Evolutionary conservation across 2,797 vertebrate genomes (phyloP).

Genomic region (Lutjanus argentimaculatus): DNA sequence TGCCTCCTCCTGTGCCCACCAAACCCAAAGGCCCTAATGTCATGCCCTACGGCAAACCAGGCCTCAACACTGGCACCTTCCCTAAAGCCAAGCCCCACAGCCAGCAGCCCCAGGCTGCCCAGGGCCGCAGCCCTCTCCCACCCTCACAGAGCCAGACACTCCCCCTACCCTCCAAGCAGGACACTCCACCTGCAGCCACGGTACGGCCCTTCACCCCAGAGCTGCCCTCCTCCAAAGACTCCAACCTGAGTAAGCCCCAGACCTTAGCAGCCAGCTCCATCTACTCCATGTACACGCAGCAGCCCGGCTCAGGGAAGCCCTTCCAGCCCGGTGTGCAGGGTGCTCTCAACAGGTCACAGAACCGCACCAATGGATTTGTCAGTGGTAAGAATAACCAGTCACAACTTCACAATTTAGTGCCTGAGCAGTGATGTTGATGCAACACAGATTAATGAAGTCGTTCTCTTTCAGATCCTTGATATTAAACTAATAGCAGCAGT

Average conservation of each 20-base stretch:
- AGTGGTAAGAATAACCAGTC: slow-evolving; percentile 87
- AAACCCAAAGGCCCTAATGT: slow-evolving; percentile 95
- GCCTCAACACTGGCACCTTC: slow-evolving; percentile 80
- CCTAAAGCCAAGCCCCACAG: slow-evolving; percentile 88
- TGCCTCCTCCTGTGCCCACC: slow-evolving; percentile 96
- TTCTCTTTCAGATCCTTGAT: not conserved
- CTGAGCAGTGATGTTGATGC: not conserved
- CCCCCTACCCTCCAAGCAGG: slow-evolving; percentile 90
- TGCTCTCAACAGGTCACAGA: slow-evolving; percentile 86
- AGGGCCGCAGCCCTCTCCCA: slow-evolving; percentile 80
- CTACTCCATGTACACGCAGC: slow-evolving; percentile 98
- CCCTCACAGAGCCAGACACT: slow-evolving; percentile 85
- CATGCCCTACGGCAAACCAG: slow-evolving; percentile 84
- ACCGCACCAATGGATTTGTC: slow-evolving; percentile 88
- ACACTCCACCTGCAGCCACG: slow-evolving; percentile 92
- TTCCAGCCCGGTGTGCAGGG: slow-evolving; percentile 89
- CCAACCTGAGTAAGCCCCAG: slow-evolving; percentile 90
- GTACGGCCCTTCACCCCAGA: slow-evolving; percentile 97
- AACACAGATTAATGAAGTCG: not conserved
- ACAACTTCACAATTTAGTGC: not conserved
- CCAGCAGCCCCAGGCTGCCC: slow-evolving; percentile 79
- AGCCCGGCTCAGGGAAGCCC: slow-evolving; percentile 88
- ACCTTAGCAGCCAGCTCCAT: slow-evolving; percentile 94
- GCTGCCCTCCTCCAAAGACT: slow-evolving; percentile 90
- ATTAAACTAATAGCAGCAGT: not conserved